Conservation (phyloP, 2,797 vertebrate genomes). For the Melanogrammus aeglefinus region DNA sequence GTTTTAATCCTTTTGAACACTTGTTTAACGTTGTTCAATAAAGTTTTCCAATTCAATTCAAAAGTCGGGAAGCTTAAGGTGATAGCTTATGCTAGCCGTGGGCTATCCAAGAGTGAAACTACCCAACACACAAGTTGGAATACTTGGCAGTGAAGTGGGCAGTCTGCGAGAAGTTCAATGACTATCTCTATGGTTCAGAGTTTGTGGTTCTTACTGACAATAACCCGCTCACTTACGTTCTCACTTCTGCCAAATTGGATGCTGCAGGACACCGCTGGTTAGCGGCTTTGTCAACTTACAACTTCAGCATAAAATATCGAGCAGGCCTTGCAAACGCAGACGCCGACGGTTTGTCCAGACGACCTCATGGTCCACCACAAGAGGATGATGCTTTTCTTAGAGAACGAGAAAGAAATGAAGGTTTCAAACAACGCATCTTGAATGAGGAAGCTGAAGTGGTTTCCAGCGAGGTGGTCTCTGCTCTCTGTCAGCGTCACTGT, state of each 20-base stretch:
- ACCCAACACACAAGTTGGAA: background rate
- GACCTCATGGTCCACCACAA: background rate
- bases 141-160: too few species aligned
- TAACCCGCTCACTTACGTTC: too few species aligned
- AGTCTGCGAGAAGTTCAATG: too few species aligned
- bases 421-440: background rate
- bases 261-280: too few species aligned
- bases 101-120: background rate
- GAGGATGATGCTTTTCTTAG: background rate
- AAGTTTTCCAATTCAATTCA: too few species aligned
- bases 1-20: too few species aligned
- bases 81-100: too few species aligned
- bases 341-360: background rate
- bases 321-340: background rate
- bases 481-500: background rate
- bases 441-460: background rate
- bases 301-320: background rate
- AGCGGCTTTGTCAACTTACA: too few species aligned
- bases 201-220: too few species aligned
- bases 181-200: too few species aligned
- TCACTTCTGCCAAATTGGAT: too few species aligned
- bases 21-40: too few species aligned
- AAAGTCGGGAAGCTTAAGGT: background rate
- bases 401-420: background rate
- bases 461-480: background rate